A percentile compares a stretch with the other conserved stretches of the same genome.
Conservation (phyloP, 1,140 invertebrate species). For the Anastrepha ludens region DNA sequence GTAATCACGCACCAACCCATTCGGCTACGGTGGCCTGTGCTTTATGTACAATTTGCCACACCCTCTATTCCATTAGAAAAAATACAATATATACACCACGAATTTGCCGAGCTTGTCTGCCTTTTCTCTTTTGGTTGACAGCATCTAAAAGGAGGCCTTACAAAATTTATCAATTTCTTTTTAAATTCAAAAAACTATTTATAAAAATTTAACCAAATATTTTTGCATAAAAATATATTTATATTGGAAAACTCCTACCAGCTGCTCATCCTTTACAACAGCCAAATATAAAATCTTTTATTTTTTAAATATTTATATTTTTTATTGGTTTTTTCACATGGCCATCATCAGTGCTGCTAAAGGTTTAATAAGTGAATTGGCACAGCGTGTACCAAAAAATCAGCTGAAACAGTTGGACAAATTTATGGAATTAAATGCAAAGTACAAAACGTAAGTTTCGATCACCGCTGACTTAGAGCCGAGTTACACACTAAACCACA, state of each 20-base stretch:
- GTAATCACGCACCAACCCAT: no score
- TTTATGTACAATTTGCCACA: no score
- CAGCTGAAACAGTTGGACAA: conserved; percentile 60
- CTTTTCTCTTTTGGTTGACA: no score
- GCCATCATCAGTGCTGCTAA: conserved; percentile 14
- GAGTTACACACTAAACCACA: not conserved
- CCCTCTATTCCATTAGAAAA: no score
- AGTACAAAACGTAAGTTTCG: conserved; percentile 63
- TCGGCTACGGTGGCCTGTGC: no score
- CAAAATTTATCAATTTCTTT: no score
- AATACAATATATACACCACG: no score
- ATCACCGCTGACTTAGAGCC: not conserved
- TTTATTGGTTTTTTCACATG: conserved; percentile 17
- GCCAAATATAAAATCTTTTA: not conserved
- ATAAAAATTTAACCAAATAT: not conserved
- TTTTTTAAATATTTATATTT: conserved; percentile 27
- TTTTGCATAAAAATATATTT: not conserved
- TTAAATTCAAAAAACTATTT: not conserved
- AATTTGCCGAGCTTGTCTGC: no score
- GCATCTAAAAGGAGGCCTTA: no score
- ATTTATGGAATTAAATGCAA: conserved; percentile 60
- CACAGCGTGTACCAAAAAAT: conserved; percentile 63
- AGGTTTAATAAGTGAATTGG: conserved; percentile 59
- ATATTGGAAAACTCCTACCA: no score
- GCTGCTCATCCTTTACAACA: no score